Evolutionary conservation across 2,888 invertebrate genomes (phyloP).

Genomic region (Oscheius sp.): DNA sequence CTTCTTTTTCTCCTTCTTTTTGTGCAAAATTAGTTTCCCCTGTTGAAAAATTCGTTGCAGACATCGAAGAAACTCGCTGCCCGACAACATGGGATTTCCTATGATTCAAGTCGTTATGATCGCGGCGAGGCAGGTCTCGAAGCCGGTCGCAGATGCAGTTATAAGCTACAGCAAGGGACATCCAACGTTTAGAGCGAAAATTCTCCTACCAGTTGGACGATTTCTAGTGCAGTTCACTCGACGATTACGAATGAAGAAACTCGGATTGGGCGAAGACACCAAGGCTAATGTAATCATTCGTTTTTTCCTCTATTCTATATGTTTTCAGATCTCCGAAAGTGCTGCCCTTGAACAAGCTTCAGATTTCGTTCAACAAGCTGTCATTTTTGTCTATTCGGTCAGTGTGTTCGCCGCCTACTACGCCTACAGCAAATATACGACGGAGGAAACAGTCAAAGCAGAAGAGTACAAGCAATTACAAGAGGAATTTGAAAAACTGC

Average conservation of each 20-base stretch:
- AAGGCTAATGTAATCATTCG: constrained; percentile 51
- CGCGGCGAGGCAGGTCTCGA: constrained; percentile 70
- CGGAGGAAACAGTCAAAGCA: constrained; percentile 54
- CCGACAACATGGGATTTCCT: constrained; percentile 66
- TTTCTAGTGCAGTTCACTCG: constrained; percentile 61
- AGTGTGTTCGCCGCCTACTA: constrained; percentile 68
- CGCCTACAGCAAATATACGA: constrained; percentile 60
- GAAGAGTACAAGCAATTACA: constrained; percentile 53
- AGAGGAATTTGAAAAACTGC: constrained; percentile 36
- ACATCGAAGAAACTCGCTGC: too few relatives aligned
- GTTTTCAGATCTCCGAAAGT: constrained; percentile 55
- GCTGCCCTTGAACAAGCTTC: constrained; percentile 71
- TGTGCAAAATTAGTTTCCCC: too few relatives aligned
- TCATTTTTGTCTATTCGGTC: constrained; percentile 68
- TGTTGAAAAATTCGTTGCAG: too few relatives aligned
- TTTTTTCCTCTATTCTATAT: neutral
- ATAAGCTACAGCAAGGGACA: constrained; percentile 67
- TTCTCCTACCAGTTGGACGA: constrained; percentile 23
- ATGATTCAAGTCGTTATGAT: constrained; percentile 72
- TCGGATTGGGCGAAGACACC: constrained; percentile 64
- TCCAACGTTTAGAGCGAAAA: constrained; percentile 54
- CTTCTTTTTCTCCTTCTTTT: too few relatives aligned
- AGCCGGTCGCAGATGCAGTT: constrained; percentile 67
- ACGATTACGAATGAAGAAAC: constrained; percentile 65
- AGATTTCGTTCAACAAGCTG: constrained; percentile 71